phyloP scores from a whole-genome alignment of 2,113 vertebrate species.

The Trichechus manatus region DNA sequence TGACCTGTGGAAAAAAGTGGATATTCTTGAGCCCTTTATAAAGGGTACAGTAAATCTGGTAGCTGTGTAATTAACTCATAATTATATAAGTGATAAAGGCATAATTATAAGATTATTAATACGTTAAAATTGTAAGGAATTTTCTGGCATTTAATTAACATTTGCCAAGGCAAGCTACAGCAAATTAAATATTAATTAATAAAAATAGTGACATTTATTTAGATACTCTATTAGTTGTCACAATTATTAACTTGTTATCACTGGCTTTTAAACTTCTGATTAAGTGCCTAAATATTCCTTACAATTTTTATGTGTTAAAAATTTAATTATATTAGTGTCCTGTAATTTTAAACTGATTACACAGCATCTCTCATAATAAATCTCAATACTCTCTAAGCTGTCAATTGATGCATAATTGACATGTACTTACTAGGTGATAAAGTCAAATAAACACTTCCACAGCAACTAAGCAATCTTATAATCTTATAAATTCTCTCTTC shows the following conservation, averaged over 20 bases:
- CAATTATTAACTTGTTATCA: constrained; percentile 87
- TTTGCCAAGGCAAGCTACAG: constrained; percentile 85
- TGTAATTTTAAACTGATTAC: constrained; percentile 84
- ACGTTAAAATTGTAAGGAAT: constrained; percentile 82
- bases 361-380: constrained; percentile 70
- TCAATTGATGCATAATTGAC: constrained; percentile 67
- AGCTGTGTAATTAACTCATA: constrained; percentile 77
- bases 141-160: constrained; percentile 88
- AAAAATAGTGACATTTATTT: constrained; percentile 88
- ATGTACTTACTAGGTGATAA: constrained; percentile 46
- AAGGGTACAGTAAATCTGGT: constrained; percentile 74
- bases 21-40: constrained; percentile 59
- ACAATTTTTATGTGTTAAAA: constrained; percentile 86
- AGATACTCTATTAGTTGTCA: constrained; percentile 86
- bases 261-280: constrained; percentile 87
- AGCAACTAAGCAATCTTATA: neutral
- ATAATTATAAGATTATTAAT: constrained; percentile 82
- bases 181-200: constrained; percentile 86
- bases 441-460: constrained; percentile 38
- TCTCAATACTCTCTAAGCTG: constrained; percentile 68
- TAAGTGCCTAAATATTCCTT: constrained; percentile 87
- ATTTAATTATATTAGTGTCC: constrained; percentile 86
- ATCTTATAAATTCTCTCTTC: neutral
- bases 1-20: constrained; percentile 73
- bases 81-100: constrained; percentile 84